Evolutionary conservation across 2,888 invertebrate species (phyloP), one percentile per base, ranked within the genome.

Genomic region (Andrena bicolor): DNA sequence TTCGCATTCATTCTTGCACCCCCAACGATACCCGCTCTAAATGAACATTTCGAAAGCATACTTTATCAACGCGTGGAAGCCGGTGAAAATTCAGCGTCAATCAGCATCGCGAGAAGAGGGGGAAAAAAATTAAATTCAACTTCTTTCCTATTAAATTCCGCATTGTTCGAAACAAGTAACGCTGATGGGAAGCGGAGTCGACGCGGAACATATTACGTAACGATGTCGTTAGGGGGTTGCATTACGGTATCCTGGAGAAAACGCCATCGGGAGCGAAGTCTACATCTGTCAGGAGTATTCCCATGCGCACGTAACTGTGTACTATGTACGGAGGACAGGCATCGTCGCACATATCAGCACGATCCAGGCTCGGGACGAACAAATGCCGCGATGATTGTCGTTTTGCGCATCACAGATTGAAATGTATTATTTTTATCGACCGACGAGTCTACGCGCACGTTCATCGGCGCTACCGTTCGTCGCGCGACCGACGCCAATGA

Each of bases 351-450:
- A 8, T 30, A 30, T 49, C 16, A n/a, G 56, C 8, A n/a, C 2
- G 23, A 10, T 61, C 26, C 30, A 13, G 48, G 20, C 32, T 49
- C n/a, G 10, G n/a, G 20, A 41, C 10, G 65, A 60, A 51, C 60
- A 26, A 70, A 51, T 41, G 70, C 28, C 49, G 13, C 20, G 58
- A 48, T 60, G 69, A 76, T 79, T 16, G 79, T 64, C 56, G 58
- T 35, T 65, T 65, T 41, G 51, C 58, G 69, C 76, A 35, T 56
- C 69, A 20, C 13, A 76, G 58, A 51, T 61, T 32, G 51, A 70
- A 71, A 71, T 10, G 32, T 77, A 66, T 63, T 56, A 75, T 78
- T 76, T 77, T 71, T 66, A 66, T 80, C 61, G 66, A 80, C 13
- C 56, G 16, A 32, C 56, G 58, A 63, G 56, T 63, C 63, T 51